A percentile compares a stretch with the other conserved stretches of the same genome.
Conservation (phyloP, 2,797 vertebrate genomes). For the Manis javanica region DNA sequence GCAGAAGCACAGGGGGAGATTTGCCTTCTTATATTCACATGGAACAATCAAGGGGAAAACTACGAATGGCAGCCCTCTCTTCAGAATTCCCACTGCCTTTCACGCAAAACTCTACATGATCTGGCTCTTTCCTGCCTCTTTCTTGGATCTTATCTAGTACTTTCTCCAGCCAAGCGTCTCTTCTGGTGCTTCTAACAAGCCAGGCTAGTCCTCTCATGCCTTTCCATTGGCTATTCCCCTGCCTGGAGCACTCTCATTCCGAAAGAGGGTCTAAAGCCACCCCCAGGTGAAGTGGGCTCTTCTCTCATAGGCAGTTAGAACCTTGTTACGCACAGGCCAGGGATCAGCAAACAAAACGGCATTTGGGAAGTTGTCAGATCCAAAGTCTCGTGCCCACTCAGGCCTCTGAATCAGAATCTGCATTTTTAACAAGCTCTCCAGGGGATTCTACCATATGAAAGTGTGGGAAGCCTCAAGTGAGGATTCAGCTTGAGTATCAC, state of each 20-base stretch:
- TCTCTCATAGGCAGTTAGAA: neutral
- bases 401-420: neutral
- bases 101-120: neutral
- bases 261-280: neutral
- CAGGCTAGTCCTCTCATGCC: neutral
- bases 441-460: neutral
- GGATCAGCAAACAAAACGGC: neutral
- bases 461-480: neutral
- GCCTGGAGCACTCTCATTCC: neutral
- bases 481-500: neutral
- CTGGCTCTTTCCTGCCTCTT: neutral
- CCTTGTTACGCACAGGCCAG: neutral
- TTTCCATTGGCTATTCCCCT: neutral
- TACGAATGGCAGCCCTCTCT: neutral
- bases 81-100: neutral
- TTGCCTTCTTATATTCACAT: neutral
- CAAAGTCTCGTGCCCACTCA: neutral
- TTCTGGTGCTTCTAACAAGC: neutral
- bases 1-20: neutral
- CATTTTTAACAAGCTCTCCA: neutral
- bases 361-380: neutral
- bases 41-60: neutral
- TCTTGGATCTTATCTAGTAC: neutral
- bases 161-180: neutral
- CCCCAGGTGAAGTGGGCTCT: neutral